A percentile compares a stretch with the other conserved stretches of the same genome.
phyloP scores from a whole-genome alignment of 2,113 vertebrate species.

The Hyperoodon ampullatus region DNA sequence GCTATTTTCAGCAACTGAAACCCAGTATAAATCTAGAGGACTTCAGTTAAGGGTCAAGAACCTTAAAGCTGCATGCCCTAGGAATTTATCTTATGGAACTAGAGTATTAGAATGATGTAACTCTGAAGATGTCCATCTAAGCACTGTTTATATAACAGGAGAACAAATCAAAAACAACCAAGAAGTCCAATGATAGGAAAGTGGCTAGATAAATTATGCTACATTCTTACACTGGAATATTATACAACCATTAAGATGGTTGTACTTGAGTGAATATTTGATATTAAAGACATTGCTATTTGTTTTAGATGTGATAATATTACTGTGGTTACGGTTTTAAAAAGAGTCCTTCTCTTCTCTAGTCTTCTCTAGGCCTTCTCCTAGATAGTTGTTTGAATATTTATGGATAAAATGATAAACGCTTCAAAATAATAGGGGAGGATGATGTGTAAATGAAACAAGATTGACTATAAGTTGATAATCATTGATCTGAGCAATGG shows the following conservation, averaged over 20 bases:
- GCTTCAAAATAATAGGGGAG: neutral
- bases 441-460: neutral
- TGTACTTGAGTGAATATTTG: neutral
- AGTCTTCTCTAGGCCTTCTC: neutral
- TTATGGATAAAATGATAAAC: slow-evolving; percentile 11
- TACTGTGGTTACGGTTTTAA: neutral
- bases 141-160: neutral
- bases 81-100: neutral
- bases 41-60: neutral
- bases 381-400: neutral
- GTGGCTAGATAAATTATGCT: neutral
- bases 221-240: neutral
- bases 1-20: neutral
- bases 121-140: neutral
- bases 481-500: neutral
- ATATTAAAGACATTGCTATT: neutral
- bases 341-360: neutral
- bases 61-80: neutral
- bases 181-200: neutral
- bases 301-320: neutral
- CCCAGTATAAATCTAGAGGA: neutral
- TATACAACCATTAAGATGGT: neutral
- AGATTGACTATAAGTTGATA: neutral
- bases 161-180: neutral
- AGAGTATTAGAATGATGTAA: neutral